Evolutionary conservation across 2,888 invertebrate genomes (phyloP).

Genomic region (Dorcus hopei): DNA sequence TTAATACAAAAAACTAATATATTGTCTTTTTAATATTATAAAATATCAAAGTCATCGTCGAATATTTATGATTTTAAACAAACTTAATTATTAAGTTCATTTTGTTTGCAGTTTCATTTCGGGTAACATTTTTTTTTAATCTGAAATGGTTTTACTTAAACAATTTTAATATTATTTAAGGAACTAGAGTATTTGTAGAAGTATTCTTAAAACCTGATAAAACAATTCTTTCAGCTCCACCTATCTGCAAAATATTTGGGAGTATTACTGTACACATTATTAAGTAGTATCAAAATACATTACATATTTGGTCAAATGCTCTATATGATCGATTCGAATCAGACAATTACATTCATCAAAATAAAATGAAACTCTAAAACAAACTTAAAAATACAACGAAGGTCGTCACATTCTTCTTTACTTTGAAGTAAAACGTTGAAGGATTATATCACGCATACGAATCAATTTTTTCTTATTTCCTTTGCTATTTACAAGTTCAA

Average conservation of each 20-base stretch:
- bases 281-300: too few relatives aligned
- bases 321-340: too few relatives aligned
- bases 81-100: too few relatives aligned
- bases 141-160: neutral
- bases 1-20: slow-evolving; percentile 9
- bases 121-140: too few relatives aligned
- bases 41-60: neutral
- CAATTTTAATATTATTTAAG: neutral
- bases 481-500: neutral
- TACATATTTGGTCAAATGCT: too few relatives aligned
- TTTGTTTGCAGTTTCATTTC: too few relatives aligned
- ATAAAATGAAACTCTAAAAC: too few relatives aligned
- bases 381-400: too few relatives aligned
- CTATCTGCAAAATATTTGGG: too few relatives aligned
- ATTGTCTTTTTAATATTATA: slow-evolving; percentile 18
- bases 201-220: neutral
- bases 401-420: neutral
- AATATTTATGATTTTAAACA: neutral
- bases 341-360: too few relatives aligned
- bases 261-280: too few relatives aligned
- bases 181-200: neutral
- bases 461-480: neutral
- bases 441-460: neutral
- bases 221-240: too few relatives aligned
- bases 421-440: neutral